Base-by-base conservation (phyloP, 2,113 vertebrate genomes). In the Clinocottus analis region DNA sequence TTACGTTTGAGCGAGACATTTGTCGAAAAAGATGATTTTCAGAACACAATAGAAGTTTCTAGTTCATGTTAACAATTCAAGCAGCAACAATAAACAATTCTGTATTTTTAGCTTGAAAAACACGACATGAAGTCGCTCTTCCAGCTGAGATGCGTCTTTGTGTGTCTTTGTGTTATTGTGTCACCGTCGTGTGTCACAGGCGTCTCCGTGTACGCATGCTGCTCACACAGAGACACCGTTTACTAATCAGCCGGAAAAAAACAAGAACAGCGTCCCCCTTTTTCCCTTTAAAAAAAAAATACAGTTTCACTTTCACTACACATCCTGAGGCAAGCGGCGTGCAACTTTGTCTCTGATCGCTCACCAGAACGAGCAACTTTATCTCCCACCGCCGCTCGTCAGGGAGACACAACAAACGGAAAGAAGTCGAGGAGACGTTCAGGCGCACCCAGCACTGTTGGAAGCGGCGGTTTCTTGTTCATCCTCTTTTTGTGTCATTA, bases 161-260 rank as follows among this genome's bases (percentile, higher is more conserved):
- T 43, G 21, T 2, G 1, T 37, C 74, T 53, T 4, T 41, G 16
- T 23, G 27, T 39, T 8, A 27, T 6, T 45, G 49, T 75, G 51
- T 69, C 56, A 31, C 10, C 35, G 65, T 79, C 82, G 70, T 70
- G 80, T 75, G 76, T 60, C 76, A 64, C 0, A 58, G 25, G 11
- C 17, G 39, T 77, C 49, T 2, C 35, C 23, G 5, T 17, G 4
- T 4, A 33, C 76, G 58, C 76, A 27, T 85, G 77, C 80, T 41
- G 71, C 75, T 39, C 1, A 8, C 17, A 78, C 43, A 41, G 7
- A 23, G 65, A 45, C 27, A 43, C 77, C 68, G 63, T 62, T 65
- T 6, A 19, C 60, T 41, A 65, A 74, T 51, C 62, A 45, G 4
- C 5, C 14, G 14, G 1, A 55, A 31, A 5, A 10, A 17, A 39